Evolutionary conservation across 2,797 vertebrate genomes (phyloP).

Genomic region (Chelon labrosus): DNA sequence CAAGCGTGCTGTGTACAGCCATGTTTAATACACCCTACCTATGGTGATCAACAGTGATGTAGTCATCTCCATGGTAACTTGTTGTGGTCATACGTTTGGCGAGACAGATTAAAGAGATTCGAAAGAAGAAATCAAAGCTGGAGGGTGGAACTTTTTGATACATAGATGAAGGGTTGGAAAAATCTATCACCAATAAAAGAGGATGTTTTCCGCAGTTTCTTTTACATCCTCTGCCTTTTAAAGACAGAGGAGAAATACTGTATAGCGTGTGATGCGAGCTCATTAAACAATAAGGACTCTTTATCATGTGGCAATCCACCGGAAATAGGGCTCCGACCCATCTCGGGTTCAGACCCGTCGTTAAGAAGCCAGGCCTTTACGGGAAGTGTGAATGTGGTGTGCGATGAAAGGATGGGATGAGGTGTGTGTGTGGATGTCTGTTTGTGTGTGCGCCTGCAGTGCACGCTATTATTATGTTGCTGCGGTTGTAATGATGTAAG

Average conservation of each 20-base stretch:
- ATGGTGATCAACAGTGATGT: conserved; percentile 41
- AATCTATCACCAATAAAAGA: conserved; percentile 60
- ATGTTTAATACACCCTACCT: conserved; percentile 4
- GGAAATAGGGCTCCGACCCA: conserved; percentile 68
- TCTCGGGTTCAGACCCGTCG: conserved; percentile 68
- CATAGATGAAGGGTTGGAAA: conserved; percentile 42
- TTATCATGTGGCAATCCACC: conserved; percentile 79
- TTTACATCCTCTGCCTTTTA: conserved; percentile 62
- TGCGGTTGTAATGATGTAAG: conserved; percentile 82
- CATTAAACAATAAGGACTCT: conserved; percentile 75
- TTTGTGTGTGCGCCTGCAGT: conserved; percentile 57
- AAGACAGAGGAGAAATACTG: conserved; percentile 65
- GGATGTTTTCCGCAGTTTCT: conserved; percentile 58
- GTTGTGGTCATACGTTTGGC: conserved; percentile 42
- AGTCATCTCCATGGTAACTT: conserved; percentile 34
- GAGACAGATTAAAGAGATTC: conserved; percentile 53
- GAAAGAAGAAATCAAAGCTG: conserved; percentile 50
- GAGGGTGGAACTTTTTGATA: conserved; percentile 56
- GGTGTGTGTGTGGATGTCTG: conserved; percentile 50
- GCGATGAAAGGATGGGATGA: conserved; percentile 74
- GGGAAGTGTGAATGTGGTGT: conserved; percentile 82
- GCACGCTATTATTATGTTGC: conserved; percentile 80
- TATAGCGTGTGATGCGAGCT: conserved; percentile 48
- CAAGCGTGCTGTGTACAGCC: conserved; percentile 6
- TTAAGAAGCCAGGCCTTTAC: conserved; percentile 75